Percentiles rank a stretch among this genome's conserved stretches.
Conservation (phyloP, 2,888 invertebrate genomes). For the Ganaspis brasiliensis region DNA sequence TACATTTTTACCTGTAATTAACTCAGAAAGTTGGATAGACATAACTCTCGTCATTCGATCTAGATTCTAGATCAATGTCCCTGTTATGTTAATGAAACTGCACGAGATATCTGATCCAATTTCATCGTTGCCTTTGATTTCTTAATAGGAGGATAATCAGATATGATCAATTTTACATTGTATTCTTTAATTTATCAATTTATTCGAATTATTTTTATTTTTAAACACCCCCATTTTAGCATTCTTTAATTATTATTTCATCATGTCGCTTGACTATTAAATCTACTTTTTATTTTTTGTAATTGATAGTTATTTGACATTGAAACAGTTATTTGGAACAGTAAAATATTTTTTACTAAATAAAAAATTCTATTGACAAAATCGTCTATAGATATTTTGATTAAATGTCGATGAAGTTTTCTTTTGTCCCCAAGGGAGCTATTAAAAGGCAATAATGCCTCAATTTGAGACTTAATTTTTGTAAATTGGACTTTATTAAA, state of each 20-base stretch:
- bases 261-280: neutral
- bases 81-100: conserved; percentile 22
- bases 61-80: conserved; percentile 36
- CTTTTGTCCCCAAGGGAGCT: neutral
- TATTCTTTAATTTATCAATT: neutral
- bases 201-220: too few species aligned
- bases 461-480: neutral
- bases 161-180: neutral
- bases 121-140: neutral
- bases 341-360: too few species aligned
- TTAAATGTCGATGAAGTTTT: neutral
- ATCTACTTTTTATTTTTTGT: neutral
- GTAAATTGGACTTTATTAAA: conserved; percentile 16
- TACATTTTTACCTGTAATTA: neutral
- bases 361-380: too few species aligned
- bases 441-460: conserved; percentile 13
- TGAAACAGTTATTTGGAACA: too few species aligned
- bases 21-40: neutral
- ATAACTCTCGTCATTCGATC: conserved; percentile 42
- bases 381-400: neutral
- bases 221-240: too few species aligned
- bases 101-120: conserved; percentile 24
- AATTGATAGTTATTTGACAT: too few species aligned
- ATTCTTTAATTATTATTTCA: too few species aligned
- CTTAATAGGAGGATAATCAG: conserved; percentile 13